A percentile compares a stretch with the other conserved stretches of the same genome.
These are phyloP conservation scores for Scaptomyza montana DNA, from an alignment of 1,140 invertebrate species.

Conservation along the genomic window DNA sequence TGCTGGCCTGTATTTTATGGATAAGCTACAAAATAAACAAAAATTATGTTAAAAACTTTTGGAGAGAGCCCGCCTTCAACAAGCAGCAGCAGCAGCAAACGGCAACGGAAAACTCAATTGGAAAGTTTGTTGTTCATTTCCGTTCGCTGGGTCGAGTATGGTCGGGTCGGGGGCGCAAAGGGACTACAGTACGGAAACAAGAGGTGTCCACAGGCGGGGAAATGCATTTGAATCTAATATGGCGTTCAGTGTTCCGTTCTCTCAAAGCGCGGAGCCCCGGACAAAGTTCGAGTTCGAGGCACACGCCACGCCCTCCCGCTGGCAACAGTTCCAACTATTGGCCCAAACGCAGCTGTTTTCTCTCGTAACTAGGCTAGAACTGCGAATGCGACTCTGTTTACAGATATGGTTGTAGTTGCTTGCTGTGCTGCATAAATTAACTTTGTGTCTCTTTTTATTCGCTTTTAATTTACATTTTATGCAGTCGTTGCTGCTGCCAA, in stretches of 20 bases:
- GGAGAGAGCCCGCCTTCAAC: constrained; percentile 33
- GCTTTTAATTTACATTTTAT: constrained; percentile 65
- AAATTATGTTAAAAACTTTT: constrained; percentile 74
- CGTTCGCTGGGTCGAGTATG: constrained; percentile 30
- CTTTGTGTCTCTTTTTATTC: constrained; percentile 66
- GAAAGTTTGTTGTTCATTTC: constrained; percentile 75
- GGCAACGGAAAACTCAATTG: constrained; percentile 70
- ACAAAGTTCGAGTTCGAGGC: constrained; percentile 39
- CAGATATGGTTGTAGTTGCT: constrained; percentile 33
- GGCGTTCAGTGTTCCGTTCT: constrained; percentile 68
- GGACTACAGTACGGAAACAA: constrained; percentile 41
- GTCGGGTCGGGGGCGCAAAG: too few species aligned
- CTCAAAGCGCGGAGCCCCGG: constrained; percentile 4
- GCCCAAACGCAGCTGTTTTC: constrained; percentile 3
- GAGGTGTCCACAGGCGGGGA: constrained; percentile 69
- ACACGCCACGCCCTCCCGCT: constrained; percentile 12
- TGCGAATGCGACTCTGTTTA: constrained; percentile 9
- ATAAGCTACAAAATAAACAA: constrained; percentile 70
- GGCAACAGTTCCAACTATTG: constrained; percentile 52
- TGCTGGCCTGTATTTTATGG: constrained; percentile 56
- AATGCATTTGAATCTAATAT: constrained; percentile 77
- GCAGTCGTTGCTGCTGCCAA: constrained; percentile 24
- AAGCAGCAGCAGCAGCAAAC: constrained; percentile 12
- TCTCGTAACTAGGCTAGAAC: constrained; percentile 10
- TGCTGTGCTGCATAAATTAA: constrained; percentile 66